These are phyloP conservation scores for Drosophila formosana DNA, from an alignment of 2,888 invertebrate species.

Conservation along the genomic window DNA sequence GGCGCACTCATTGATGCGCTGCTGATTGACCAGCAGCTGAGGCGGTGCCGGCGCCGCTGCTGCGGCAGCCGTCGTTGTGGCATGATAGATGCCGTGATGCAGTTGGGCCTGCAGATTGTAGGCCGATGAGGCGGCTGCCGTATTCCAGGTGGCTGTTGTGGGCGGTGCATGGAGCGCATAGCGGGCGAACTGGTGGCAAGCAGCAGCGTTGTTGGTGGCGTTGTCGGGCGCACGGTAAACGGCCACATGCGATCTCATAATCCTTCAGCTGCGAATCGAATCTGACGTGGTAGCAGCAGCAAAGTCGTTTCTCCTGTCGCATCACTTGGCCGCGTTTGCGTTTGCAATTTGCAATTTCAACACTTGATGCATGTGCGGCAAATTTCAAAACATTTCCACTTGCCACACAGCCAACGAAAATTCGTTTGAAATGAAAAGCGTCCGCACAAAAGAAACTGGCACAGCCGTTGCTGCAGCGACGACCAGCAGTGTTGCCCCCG, in stretches of 20 bases:
- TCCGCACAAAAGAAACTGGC: conserved; percentile 71
- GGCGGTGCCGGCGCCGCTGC: conserved; percentile 14
- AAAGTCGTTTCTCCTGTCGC: conserved; percentile 47
- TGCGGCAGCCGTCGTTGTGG: neutral
- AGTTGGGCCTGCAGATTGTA: conserved; percentile 58
- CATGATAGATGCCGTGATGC: conserved; percentile 56
- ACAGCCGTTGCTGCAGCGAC: conserved; percentile 50
- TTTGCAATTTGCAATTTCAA: conserved; percentile 38
- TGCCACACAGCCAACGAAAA: conserved; percentile 42
- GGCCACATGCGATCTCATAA: conserved; percentile 82
- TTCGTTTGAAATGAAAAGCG: conserved; percentile 65
- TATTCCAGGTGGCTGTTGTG: conserved; percentile 28
- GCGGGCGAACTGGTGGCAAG: conserved; percentile 57
- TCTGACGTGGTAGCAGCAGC: conserved; percentile 39
- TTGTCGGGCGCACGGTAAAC: conserved; percentile 77
- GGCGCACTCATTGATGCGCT: conserved; percentile 89
- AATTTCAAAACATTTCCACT: conserved; percentile 58
- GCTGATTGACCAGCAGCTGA: conserved; percentile 75
- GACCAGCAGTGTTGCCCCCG: conserved; percentile 11
- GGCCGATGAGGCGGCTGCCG: conserved; percentile 26
- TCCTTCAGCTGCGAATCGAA: conserved; percentile 53
- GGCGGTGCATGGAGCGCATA: conserved; percentile 57
- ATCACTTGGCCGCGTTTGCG: conserved; percentile 73
- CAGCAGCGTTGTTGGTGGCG: conserved; percentile 29
- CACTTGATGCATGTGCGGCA: conserved; percentile 52